phyloP scores from a whole-genome alignment of 2,113 vertebrate genomes.

The Tricholaema leucomelas region DNA sequence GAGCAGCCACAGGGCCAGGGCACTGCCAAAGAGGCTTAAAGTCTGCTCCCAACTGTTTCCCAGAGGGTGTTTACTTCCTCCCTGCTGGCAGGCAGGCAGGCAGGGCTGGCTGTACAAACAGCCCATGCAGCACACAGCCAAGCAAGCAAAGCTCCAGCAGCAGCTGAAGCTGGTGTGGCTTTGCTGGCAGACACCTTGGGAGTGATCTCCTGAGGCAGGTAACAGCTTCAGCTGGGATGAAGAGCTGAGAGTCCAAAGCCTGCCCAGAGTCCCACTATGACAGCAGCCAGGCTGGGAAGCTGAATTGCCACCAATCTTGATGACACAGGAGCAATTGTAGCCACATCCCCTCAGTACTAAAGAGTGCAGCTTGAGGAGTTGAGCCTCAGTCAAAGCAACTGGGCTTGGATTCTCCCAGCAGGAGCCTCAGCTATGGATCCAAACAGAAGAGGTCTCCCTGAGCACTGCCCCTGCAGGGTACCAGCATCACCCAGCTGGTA shows the following conservation, averaged over 20 bases:
- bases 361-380: not conserved
- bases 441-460: not conserved
- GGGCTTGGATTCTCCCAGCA: not conserved
- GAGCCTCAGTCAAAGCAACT: not conserved
- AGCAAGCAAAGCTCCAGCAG: not conserved
- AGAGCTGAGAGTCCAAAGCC: not conserved
- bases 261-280: not conserved
- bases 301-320: not conserved
- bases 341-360: not conserved
- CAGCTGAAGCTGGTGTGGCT: not conserved
- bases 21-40: slow-evolving; percentile 11
- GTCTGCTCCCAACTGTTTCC: not conserved
- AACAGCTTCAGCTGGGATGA: not conserved
- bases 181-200: not conserved
- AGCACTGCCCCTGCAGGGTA: not conserved
- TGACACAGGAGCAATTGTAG: not conserved
- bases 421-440: not conserved
- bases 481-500: not conserved
- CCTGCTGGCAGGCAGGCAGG: slow-evolving; percentile 4
- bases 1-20: not conserved
- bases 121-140: not conserved
- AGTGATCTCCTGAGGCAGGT: not conserved
- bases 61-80: slow-evolving; percentile 13
- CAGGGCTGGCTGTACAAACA: not conserved
- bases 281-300: not conserved